Percentiles rank a stretch among this genome's conserved stretches.
phyloP scores from a whole-genome alignment of 2,113 vertebrate genomes.

The Colaptes auratus region DNA sequence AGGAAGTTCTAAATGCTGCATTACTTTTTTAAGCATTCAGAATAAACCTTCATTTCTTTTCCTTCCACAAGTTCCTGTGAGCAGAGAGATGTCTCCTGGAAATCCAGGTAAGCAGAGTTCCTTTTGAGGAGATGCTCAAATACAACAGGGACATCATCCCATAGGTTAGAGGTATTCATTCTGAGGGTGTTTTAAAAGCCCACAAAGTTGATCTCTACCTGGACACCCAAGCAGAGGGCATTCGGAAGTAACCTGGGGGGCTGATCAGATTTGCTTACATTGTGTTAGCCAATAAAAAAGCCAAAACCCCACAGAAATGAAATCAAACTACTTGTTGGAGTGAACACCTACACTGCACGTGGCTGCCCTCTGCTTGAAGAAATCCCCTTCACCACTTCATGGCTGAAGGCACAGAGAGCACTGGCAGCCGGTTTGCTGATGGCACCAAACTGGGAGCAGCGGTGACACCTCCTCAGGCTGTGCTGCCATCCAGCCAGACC shows the following conservation, averaged over 20 bases:
- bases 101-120: background rate
- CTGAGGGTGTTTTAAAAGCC: background rate
- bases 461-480: too few relatives aligned
- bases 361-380: background rate
- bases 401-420: too few relatives aligned
- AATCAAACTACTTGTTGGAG: background rate
- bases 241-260: background rate
- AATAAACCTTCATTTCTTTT: background rate
- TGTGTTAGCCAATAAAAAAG: background rate
- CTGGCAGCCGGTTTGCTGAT: too few relatives aligned
- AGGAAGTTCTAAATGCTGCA: background rate
- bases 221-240: background rate
- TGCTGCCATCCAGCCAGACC: too few relatives aligned
- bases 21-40: background rate
- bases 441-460: too few relatives aligned
- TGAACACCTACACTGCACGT: background rate
- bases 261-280: background rate
- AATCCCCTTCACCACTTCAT: background rate
- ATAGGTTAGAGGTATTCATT: background rate
- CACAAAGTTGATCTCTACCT: background rate
- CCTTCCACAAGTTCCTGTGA: conserved; percentile 20
- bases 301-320: too few relatives aligned
- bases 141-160: background rate
- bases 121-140: background rate
- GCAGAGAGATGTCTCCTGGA: background rate